These are phyloP conservation scores for Callinectes sapidus DNA, from an alignment of 2,888 invertebrate genomes.

Conservation along the genomic window DNA sequence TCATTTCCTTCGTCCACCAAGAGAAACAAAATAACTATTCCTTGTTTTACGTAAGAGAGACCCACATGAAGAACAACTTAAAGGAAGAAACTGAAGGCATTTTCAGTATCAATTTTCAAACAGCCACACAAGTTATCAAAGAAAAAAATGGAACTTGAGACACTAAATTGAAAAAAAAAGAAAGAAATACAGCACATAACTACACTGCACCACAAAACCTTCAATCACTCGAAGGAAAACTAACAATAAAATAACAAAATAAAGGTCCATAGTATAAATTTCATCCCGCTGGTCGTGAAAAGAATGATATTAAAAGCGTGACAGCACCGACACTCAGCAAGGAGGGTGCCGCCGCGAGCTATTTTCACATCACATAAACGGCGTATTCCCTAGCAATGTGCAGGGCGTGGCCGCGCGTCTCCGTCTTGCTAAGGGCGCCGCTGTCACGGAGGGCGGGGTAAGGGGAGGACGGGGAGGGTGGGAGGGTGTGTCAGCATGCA, in stretches of 20 bases:
- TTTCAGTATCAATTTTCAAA: too few species aligned
- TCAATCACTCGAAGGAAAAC: neutral
- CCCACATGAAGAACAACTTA: too few species aligned
- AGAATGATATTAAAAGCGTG: neutral
- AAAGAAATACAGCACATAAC: neutral
- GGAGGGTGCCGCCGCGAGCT: neutral
- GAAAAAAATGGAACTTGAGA: too few species aligned
- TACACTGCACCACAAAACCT: too few species aligned
- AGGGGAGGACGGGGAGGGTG: neutral
- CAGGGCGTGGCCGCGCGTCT: conserved; percentile 21
- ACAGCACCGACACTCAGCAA: neutral
- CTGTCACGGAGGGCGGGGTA: neutral
- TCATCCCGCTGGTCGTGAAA: neutral
- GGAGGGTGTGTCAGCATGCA: conserved; percentile 28
- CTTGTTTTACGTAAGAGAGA: too few species aligned
- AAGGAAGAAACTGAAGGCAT: too few species aligned
- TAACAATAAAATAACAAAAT: neutral
- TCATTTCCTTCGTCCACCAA: too few species aligned
- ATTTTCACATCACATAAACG: conserved; percentile 7
- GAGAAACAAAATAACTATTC: too few species aligned
- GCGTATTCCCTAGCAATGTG: neutral
- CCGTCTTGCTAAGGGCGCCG: neutral
- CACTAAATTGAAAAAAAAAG: neutral
- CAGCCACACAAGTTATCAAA: too few species aligned
- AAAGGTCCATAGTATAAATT: neutral